A percentile compares a stretch with the other conserved stretches of the same genome.
Evolutionary conservation across 2,888 invertebrate species (phyloP).

Genomic region (Cheilosia soror): DNA sequence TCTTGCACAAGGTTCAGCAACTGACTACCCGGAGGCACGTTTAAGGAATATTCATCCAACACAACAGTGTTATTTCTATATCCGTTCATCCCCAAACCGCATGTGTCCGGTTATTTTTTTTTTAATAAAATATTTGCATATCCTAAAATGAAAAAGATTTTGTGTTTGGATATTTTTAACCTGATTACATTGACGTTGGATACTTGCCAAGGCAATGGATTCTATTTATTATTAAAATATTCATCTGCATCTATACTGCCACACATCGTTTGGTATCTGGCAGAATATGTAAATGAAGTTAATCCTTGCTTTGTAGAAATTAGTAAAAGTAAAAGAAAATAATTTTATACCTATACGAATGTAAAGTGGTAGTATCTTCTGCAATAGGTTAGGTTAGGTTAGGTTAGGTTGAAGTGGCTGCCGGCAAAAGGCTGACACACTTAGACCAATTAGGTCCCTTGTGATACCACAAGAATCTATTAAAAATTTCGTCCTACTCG

Average conservation of each 20-base stretch:
- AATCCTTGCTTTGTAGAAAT: not conserved
- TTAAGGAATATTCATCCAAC: conserved; percentile 12
- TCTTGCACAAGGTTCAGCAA: not conserved
- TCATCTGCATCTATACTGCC: conserved; percentile 1
- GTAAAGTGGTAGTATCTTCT: too few species aligned
- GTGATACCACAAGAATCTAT: too few species aligned
- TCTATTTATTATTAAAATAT: conserved; percentile 5
- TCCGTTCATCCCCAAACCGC: conserved; percentile 14
- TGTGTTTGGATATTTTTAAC: conserved; percentile 52
- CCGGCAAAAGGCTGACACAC: too few species aligned
- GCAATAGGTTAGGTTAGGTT: too few species aligned
- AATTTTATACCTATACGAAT: too few species aligned
- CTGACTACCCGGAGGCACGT: conserved; percentile 29
- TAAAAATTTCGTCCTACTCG: too few species aligned
- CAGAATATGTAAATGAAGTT: conserved; percentile 5
- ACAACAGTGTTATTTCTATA: conserved; percentile 32
- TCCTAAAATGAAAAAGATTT: conserved; percentile 10
- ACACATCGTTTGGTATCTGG: not conserved
- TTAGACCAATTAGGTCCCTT: too few species aligned
- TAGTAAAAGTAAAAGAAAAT: too few species aligned
- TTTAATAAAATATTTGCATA: conserved; percentile 58
- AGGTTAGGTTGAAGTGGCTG: too few species aligned
- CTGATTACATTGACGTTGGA: conserved; percentile 64
- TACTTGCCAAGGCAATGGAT: conserved; percentile 34
- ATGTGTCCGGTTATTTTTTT: conserved; percentile 31